A percentile compares a stretch with the other conserved stretches of the same genome.
Evolutionary conservation across 30 jellyfish, hydroid and myxozoan genomes (phyloP).

Genomic region (Clytia hemisphaerica): DNA sequence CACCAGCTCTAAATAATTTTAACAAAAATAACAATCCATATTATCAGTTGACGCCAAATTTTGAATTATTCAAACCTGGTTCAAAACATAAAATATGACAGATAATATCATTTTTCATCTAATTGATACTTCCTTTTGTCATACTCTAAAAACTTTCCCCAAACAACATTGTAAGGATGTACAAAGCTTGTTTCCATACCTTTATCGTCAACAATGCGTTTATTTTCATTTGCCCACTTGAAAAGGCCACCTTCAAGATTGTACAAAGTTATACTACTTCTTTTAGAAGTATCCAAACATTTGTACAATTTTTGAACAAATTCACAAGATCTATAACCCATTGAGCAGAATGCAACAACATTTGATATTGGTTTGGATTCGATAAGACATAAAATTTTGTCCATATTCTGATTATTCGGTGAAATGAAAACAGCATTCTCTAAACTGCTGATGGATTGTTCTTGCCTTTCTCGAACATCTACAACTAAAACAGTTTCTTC

Average conservation of each 20-base stretch:
- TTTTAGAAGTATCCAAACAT: not conserved
- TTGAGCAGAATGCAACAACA: constrained; percentile 55
- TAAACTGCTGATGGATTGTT: constrained; percentile 38
- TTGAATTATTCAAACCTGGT: too few species aligned
- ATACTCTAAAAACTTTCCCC: constrained; percentile 57
- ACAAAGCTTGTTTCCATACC: constrained; percentile 42
- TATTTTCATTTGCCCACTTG: constrained; percentile 75
- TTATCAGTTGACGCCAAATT: too few species aligned
- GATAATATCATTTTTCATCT: not conserved
- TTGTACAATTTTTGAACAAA: constrained; percentile 51
- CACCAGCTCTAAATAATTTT: too few species aligned
- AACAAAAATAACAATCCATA: too few species aligned
- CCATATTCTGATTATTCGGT: constrained; percentile 41
- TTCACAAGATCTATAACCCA: constrained; percentile 75
- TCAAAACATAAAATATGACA: too few species aligned
- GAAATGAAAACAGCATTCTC: constrained; percentile 27
- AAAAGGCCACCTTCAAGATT: constrained; percentile 70
- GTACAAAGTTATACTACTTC: constrained; percentile 2
- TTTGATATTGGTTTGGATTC: not conserved
- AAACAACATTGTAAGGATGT: constrained; percentile 59
- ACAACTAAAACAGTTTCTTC: constrained; percentile 19
- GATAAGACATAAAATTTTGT: constrained; percentile 9
- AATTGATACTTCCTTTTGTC: constrained; percentile 30
- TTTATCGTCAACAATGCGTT: constrained; percentile 50
- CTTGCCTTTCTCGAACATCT: constrained; percentile 59